Evolutionary conservation across 2,113 vertebrate genomes (phyloP).

Genomic region (Toxostoma redivivum): DNA sequence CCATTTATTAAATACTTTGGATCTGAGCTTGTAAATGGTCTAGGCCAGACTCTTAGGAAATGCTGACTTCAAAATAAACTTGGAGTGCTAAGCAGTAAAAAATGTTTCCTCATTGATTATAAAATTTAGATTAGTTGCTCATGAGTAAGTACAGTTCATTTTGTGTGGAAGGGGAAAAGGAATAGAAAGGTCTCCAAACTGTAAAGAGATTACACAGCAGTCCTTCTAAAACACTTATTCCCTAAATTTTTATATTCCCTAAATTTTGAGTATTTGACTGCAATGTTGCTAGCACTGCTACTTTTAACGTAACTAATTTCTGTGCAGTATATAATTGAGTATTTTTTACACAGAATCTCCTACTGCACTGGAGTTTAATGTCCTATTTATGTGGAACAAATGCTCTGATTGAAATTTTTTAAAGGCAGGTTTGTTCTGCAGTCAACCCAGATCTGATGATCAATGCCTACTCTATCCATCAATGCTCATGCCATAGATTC

Average conservation of each 20-base stretch:
- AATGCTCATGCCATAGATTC: neutral
- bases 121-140: neutral
- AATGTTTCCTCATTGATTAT: neutral
- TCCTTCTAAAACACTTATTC: neutral
- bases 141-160: neutral
- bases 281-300: neutral
- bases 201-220: neutral
- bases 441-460: neutral
- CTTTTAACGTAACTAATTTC: neutral
- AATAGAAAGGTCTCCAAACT: neutral
- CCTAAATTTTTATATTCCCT: neutral
- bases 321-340: neutral
- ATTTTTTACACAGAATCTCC: neutral
- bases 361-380: neutral
- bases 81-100: neutral
- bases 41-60: neutral
- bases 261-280: neutral
- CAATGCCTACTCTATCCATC: neutral
- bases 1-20: neutral
- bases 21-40: neutral
- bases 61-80: neutral
- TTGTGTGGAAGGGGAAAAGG: neutral
- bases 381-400: neutral
- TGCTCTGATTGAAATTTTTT: neutral
- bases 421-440: neutral